Conservation (phyloP, 2,888 invertebrate species). For the Diarsia rubi region DNA sequence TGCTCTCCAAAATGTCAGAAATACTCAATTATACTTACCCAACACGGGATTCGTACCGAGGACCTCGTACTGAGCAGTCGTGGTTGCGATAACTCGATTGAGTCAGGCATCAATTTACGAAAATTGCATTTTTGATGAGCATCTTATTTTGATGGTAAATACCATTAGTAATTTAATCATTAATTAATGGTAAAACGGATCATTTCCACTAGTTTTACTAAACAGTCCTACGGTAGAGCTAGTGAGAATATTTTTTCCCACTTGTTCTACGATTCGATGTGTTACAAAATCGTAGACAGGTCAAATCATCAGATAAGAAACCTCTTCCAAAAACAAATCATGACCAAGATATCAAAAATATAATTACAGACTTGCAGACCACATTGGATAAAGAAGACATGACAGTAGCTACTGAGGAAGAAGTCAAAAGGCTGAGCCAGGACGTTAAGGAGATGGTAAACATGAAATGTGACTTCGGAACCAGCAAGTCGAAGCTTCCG, state of each 20-base stretch:
- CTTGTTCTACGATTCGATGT: no score
- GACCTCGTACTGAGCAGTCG: neutral
- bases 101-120: neutral
- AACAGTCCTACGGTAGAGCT: no score
- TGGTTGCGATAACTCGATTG: no score
- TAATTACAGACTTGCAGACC: constrained; percentile 53
- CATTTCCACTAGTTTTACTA: no score
- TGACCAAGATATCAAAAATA: neutral
- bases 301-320: neutral
- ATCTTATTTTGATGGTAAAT: neutral
- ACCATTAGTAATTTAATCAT: neutral
- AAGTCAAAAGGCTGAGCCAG: constrained; percentile 47
- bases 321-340: neutral
- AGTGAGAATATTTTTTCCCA: no score
- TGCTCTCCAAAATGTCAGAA: neutral
- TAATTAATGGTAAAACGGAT: neutral
- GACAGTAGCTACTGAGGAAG: constrained; percentile 46
- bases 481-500: constrained; percentile 37
- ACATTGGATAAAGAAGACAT: constrained; percentile 34
- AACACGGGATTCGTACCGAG: neutral
- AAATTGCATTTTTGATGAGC: neutral
- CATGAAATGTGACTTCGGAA: constrained; percentile 59
- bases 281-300: no score
- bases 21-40: neutral
- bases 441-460: constrained; percentile 55